phyloP scores from a whole-genome alignment of 1,140 invertebrate species.

The Zaprionus gabonicus region DNA sequence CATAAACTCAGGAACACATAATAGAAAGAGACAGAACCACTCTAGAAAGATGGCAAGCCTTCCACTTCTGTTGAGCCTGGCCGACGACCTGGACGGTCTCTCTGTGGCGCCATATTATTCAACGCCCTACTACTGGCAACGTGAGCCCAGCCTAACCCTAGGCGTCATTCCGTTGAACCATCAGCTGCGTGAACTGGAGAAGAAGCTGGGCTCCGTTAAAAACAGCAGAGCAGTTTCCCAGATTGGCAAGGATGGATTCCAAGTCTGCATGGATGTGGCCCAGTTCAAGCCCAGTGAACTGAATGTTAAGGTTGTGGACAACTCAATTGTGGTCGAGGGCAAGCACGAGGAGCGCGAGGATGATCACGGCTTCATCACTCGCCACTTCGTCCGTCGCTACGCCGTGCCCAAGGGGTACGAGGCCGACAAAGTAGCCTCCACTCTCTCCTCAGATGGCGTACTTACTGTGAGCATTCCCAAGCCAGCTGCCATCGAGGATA shows the following conservation, averaged over 20 bases:
- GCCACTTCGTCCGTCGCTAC: constrained; percentile 89
- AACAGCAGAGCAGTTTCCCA: constrained; percentile 7
- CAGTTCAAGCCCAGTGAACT: constrained; percentile 94
- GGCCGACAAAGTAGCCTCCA: constrained; percentile 86
- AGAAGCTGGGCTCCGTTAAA: constrained; percentile 4
- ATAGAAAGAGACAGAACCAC: too few species aligned
- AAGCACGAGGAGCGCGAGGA: constrained; percentile 92
- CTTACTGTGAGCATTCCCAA: constrained; percentile 88
- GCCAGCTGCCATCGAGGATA: constrained; percentile 79
- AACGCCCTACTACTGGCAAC: too few species aligned
- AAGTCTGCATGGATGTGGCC: constrained; percentile 92
- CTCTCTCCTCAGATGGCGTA: constrained; percentile 90
- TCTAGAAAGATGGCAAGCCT: too few species aligned
- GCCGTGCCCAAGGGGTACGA: constrained; percentile 89
- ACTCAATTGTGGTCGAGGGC: constrained; percentile 85
- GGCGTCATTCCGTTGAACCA: too few species aligned
- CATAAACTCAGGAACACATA: too few species aligned
- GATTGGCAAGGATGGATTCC: constrained; percentile 87
- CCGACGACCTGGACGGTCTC: too few species aligned
- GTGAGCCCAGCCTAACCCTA: too few species aligned
- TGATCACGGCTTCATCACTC: constrained; percentile 85
- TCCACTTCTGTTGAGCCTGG: too few species aligned
- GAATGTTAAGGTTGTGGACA: constrained; percentile 88
- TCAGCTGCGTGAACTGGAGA: too few species aligned
- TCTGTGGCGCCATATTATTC: too few species aligned